A percentile compares a stretch with the other conserved stretches of the same genome.
These are phyloP conservation scores for Siniperca knerii DNA, from an alignment of 2,113 vertebrate genomes.

Conservation along the genomic window DNA sequence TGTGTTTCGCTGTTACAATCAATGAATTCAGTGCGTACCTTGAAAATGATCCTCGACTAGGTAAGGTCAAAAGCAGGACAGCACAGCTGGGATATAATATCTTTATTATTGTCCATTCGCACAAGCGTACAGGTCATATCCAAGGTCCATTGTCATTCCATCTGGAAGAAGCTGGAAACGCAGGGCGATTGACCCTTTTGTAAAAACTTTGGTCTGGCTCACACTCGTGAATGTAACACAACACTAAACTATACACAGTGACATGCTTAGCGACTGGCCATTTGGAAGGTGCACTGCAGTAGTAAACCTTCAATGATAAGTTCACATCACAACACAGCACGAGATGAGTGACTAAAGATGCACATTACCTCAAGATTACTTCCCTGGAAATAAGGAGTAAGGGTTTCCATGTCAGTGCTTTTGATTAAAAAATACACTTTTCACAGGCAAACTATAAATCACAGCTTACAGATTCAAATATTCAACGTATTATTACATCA, in stretches of 20 bases:
- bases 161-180: constrained; percentile 69
- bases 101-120: constrained; percentile 90
- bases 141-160: constrained; percentile 56
- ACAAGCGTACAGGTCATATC: constrained; percentile 78
- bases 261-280: constrained; percentile 82
- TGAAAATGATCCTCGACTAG: neutral
- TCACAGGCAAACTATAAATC: constrained; percentile 44
- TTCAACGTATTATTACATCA: constrained; percentile 35
- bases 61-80: constrained; percentile 1
- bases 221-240: constrained; percentile 67
- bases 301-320: constrained; percentile 54
- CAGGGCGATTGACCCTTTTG: constrained; percentile 58
- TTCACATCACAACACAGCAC: constrained; percentile 71
- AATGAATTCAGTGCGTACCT: neutral
- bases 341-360: constrained; percentile 48
- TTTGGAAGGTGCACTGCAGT: constrained; percentile 56
- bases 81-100: constrained; percentile 63
- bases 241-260: constrained; percentile 71
- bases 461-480: constrained; percentile 36
- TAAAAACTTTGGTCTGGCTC: constrained; percentile 82
- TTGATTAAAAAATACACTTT: constrained; percentile 33
- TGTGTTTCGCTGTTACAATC: neutral
- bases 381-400: constrained; percentile 25
- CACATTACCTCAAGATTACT: constrained; percentile 26
- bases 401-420: constrained; percentile 32